Base-by-base conservation (phyloP, 1,140 invertebrate genomes). In the Helicoverpa zea region DNA sequence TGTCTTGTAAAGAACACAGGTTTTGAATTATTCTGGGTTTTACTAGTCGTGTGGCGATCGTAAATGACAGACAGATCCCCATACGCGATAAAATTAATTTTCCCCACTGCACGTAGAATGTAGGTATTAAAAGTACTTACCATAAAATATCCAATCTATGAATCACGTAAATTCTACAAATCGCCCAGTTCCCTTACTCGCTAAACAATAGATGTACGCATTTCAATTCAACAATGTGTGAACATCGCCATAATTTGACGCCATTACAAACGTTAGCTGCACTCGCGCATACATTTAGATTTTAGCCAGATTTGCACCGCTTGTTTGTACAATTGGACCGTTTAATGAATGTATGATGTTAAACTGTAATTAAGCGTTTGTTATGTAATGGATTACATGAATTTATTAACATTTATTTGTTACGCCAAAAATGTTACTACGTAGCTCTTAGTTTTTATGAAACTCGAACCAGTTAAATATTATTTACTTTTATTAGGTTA, bases 321-420 rank as follows among this genome's bases (percentile, higher is more conserved):
- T 64, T 64, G 61, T 43, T 64, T 64, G 23, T 35, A 64, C 61
- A 64, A 47, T 14, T 64, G 61, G 4, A 23, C n/a, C 16, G 56
- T 14, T 64, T 63, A 64, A 64, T 64, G 30, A 47, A 16, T 43
- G 35, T 63, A 63, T 64, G 47, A 10, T 64, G 35, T 43, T 43
- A 23, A 61, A 30, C 12, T 23, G 9, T 61, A 61, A 61, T 9
- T n/a, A 56, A 56, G n/a, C 12, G 58, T 7, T 43, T 43, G 35
- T 43, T 43, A 43, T 43, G 35, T 43, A 43, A 43, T 43, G 35
- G 4, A 9, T 43, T 43, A 43, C 35, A 43, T 43, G 35, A 43
- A 43, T 43, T 43, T 5, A 35, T 3, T 35, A 43, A 43, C 35
- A 43, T 43, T 43, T 7, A 43, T 43, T 43, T 43, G 35, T 43